Conservation (phyloP, 2,797 vertebrate genomes). For the Diplodus puntazzo region DNA sequence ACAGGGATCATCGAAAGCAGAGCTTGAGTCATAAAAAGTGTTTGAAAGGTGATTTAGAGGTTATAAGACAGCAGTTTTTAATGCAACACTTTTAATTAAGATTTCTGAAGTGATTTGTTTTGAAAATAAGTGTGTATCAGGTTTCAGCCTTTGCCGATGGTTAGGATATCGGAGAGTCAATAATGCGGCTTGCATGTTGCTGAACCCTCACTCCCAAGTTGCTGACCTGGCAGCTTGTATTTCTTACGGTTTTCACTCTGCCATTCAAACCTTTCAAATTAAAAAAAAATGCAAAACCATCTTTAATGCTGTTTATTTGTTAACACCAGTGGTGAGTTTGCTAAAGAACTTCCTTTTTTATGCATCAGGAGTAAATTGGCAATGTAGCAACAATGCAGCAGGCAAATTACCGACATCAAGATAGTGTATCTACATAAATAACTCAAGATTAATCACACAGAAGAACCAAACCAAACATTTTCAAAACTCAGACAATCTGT, state of each 20-base stretch:
- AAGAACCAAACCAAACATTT: not conserved
- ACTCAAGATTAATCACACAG: not conserved
- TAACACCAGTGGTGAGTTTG: constrained; percentile 9
- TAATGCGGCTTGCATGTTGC: constrained; percentile 65
- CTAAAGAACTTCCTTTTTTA: not conserved
- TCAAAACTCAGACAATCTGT: not conserved
- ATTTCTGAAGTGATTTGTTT: constrained; percentile 1
- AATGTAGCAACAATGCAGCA: constrained; percentile 41
- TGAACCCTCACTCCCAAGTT: constrained; percentile 52
- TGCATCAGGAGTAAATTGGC: constrained; percentile 27
- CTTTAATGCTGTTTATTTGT: not conserved
- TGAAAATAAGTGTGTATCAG: constrained; percentile 5
- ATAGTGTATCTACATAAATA: not conserved
- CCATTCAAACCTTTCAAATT: not conserved
- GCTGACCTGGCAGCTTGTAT: constrained; percentile 56
- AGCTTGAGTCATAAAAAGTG: constrained; percentile 1
- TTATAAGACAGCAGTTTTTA: not conserved
- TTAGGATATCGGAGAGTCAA: constrained; percentile 22
- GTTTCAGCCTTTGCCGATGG: constrained; percentile 12
- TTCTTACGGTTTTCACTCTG: constrained; percentile 8
- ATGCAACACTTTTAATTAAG: not conserved
- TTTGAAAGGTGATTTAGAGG: not conserved
- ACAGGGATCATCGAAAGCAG: not conserved
- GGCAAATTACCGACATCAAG: not conserved
- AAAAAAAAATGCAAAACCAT: constrained; percentile 6